Base-by-base conservation (phyloP, 2,888 invertebrate genomes). In the Ametastegia equiseti region DNA sequence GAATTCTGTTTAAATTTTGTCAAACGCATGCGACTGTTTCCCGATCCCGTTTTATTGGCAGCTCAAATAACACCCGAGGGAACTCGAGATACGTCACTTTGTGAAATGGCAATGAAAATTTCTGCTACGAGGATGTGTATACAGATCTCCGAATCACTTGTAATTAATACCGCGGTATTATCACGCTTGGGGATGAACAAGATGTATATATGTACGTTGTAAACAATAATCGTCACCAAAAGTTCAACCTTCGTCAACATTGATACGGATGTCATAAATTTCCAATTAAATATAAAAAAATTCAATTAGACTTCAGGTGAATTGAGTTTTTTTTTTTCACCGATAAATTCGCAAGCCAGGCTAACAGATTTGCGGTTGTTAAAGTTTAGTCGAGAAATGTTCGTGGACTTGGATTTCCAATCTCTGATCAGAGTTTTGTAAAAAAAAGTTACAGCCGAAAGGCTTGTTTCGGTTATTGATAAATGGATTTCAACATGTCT, bases 1-100 rank as follows among this genome's bases (percentile, higher is more conserved):
- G 47, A n/a, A 71, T 71, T 71, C 47, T 19, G 71, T 30, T 47
- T 36, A 23, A 47, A 45, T 47, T 45, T 47, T 23, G 27, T 7
- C 27, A 71, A 71, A 71, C 47, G 30, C n/a, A 67, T 39, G 45
- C 71, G 42, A 47, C 30, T 45, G 45, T 71, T 27, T 30, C n/a
- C 19, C 23, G n/a, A 45, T 71, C 45, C 30, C 23, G 42, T 71
- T 47, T 71, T 47, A 71, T 27, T 71, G 47, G 27, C 23, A 71
- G 45, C 30, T 47, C 27, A 71, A 71, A 71, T 36, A 27, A 45
- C 47, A 45, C 65, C 36, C 33, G 47, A 47, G 30, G 36, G 27
- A 47, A 71, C 47, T 33, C n/a, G 47, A 45, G 39, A 23, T 23
- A 42, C 3, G 13, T 69, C 69, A 27, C 7, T 42, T 69, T 39